Percentiles rank a stretch among this genome's conserved stretches.
Conservation (phyloP, 2,888 invertebrate genomes). For the Drosophila setosimentum region DNA sequence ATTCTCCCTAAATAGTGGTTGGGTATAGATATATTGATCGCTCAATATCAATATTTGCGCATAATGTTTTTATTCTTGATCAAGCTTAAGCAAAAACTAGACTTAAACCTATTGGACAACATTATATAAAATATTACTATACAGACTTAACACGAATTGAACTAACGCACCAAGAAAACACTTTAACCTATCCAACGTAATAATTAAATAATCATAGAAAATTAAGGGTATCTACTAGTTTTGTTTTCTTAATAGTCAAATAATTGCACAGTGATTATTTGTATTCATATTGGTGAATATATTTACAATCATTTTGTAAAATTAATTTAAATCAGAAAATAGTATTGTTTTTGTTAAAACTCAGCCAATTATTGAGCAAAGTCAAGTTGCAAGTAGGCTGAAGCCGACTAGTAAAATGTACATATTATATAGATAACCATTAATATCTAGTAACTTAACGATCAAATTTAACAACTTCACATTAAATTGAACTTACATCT, state of each 20-base stretch:
- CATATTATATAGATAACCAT: not conserved
- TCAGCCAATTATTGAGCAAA: constrained; percentile 1
- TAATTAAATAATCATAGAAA: not conserved
- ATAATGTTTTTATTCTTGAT: not conserved
- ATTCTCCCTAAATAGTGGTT: not conserved
- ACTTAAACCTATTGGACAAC: not conserved
- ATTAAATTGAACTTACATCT: constrained; percentile 3
- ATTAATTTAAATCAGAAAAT: not conserved
- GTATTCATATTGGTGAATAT: not conserved
- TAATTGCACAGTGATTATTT: not conserved
- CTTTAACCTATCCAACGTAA: not conserved
- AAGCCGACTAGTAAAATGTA: constrained; percentile 8
- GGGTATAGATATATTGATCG: not conserved
- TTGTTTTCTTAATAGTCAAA: not conserved
- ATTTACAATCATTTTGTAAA: not conserved
- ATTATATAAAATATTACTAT: not conserved
- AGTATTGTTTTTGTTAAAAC: not conserved
- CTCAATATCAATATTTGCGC: not conserved
- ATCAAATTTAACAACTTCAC: constrained; percentile 8
- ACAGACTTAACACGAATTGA: not conserved
- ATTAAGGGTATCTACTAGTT: not conserved
- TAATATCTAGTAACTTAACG: not conserved
- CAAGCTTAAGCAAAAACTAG: not conserved
- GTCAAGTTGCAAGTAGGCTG: not conserved
- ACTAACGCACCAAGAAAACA: not conserved